Percentiles rank a stretch among this genome's conserved stretches.
Evolutionary conservation across 2,888 invertebrate genomes (phyloP).

Genomic region (Thymelicus lineola): DNA sequence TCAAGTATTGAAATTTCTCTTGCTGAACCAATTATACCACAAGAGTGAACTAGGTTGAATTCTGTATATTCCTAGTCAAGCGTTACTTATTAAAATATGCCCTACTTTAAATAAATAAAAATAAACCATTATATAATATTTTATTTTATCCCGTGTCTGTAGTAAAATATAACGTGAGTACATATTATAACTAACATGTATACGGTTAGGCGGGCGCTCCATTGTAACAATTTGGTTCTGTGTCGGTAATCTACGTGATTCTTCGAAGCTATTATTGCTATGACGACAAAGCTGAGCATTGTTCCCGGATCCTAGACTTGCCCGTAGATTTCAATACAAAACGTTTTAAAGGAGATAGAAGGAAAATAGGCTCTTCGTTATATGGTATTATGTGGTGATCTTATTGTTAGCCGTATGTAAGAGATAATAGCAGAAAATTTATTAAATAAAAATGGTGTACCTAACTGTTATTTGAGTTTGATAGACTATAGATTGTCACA

Average conservation of each 20-base stretch:
- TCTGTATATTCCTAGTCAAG: neutral
- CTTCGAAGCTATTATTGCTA: conserved; percentile 62
- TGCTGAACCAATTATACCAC: neutral
- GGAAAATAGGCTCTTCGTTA: conserved; percentile 46
- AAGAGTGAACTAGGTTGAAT: neutral
- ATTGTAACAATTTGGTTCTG: conserved; percentile 60
- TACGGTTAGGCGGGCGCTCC: conserved; percentile 54
- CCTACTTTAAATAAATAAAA: neutral
- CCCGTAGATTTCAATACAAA: conserved; percentile 59
- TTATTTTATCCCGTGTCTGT: conserved; percentile 31
- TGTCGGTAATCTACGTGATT: conserved; percentile 63
- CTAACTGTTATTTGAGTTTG: too few species aligned
- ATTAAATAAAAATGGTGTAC: too few species aligned
- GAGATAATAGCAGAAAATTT: neutral
- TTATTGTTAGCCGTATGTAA: neutral
- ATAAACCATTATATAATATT: neutral
- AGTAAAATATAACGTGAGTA: conserved; percentile 15
- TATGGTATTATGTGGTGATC: conserved; percentile 28
- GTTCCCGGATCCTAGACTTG: conserved; percentile 52
- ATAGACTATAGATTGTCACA: too few species aligned
- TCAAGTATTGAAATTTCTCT: neutral
- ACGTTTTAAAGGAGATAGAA: conserved; percentile 54
- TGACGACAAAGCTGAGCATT: conserved; percentile 68
- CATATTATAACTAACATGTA: conserved; percentile 43
- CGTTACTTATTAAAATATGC: neutral